phyloP scores from a whole-genome alignment of 2,797 vertebrate genomes.

The Semaprochilodus insignis region DNA sequence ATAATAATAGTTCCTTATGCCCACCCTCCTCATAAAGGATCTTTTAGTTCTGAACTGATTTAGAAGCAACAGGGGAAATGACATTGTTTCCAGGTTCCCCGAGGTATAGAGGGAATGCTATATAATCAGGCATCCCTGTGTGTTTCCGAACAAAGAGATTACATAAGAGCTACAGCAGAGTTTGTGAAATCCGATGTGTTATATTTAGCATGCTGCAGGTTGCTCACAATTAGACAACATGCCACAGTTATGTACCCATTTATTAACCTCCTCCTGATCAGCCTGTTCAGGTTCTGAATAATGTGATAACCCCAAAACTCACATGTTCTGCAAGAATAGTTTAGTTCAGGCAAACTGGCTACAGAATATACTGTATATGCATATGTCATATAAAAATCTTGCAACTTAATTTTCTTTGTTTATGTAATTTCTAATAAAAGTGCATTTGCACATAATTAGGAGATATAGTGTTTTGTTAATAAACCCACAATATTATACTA shows the following conservation, averaged over 20 bases:
- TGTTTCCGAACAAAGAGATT: slow-evolving; percentile 25
- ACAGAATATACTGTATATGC: too few relatives aligned
- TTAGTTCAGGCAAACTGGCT: not conserved
- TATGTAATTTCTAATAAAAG: too few relatives aligned
- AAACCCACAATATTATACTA: too few relatives aligned
- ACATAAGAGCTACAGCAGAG: slow-evolving; percentile 14
- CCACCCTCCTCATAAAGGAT: not conserved
- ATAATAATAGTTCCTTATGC: not conserved
- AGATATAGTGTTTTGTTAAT: too few relatives aligned
- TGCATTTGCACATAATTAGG: too few relatives aligned
- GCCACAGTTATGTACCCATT: not conserved
- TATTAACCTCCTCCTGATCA: not conserved
- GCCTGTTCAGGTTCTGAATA: not conserved
- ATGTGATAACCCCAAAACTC: not conserved
- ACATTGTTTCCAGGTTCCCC: slow-evolving; percentile 41
- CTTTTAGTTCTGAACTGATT: not conserved
- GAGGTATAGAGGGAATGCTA: slow-evolving; percentile 30
- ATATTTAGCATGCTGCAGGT: not conserved
- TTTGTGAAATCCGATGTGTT: slow-evolving; percentile 6
- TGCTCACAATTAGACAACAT: not conserved
- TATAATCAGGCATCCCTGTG: slow-evolving; percentile 34
- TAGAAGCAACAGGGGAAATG: slow-evolving; percentile 41
- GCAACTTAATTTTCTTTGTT: too few relatives aligned
- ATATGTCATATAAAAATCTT: too few relatives aligned
- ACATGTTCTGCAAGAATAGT: not conserved